Evolutionary conservation across 2,888 invertebrate genomes (phyloP), one percentile per base, ranked within the genome.

Genomic region (Hirudinaria manillensis): DNA sequence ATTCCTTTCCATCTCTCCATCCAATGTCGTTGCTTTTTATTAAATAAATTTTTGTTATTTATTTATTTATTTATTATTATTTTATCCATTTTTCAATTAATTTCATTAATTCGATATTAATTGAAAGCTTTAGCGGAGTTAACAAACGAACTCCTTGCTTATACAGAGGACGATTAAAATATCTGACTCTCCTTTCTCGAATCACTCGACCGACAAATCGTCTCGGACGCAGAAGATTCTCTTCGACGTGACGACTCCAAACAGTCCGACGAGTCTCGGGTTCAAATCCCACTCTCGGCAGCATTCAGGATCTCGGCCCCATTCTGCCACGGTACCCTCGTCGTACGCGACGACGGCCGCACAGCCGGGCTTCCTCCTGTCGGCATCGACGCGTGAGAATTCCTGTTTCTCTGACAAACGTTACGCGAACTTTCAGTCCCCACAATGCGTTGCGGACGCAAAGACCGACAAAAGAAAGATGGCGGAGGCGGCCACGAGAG

Each of bases 81-180:
- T 56, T 7, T n/a, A n/a, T n/a, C n/a, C n/a, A n/a, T n/a, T 24
- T 56, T 7, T 56, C 13, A 56, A 24, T 56, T 56, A 56, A 7
- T 56, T 7, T 56, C 13, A 56, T n/a, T n/a, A n/a, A n/a, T n/a
- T n/a, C 56, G 13, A 7, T 16, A 3, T 21, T 21, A 56, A 56
- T 56, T 21, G 3, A 24, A 27, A 56, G n/a, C 6, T 7, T 7
- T 21, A 7, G 4, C 24, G n/a, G 7, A 7, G 7, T 61, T 27
- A 61, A 61, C 61, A 16, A 61, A 61, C 1, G 24, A 53, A n/a
- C 13, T 29, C 10, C 61, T 21, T 29, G 10, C 29, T 61, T 61
- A 53, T 16, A n/a, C 61, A 61, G 61, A 61, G 29, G 29, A n/a
- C 61, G 7, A 61, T 61, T 27, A 61, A 61, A 61, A 61, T 61